Evolutionary conservation across 2,113 vertebrate genomes (phyloP).

Genomic region (Jacana jacana): DNA sequence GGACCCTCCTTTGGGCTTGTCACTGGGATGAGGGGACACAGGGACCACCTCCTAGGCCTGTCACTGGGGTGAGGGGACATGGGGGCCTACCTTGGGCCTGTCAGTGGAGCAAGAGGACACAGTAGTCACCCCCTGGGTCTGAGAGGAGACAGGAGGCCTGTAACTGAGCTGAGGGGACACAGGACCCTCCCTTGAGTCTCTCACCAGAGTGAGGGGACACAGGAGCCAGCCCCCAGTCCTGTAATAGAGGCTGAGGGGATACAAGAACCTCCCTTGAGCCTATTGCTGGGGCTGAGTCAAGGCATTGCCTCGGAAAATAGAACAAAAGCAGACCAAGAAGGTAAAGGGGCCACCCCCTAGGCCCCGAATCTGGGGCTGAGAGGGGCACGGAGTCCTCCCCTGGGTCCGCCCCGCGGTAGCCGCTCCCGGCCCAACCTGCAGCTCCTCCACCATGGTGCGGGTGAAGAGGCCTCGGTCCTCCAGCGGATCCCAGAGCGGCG

Average conservation of each 20-base stretch:
- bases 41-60: not conserved
- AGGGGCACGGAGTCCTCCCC: too few relatives aligned
- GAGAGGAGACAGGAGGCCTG: not conserved
- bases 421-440: constrained; percentile 74
- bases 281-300: not conserved
- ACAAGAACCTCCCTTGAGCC: too few relatives aligned
- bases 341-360: not conserved
- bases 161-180: not conserved
- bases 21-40: not conserved
- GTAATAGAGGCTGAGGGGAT: not conserved
- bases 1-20: not conserved
- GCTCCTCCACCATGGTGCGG: constrained; percentile 87
- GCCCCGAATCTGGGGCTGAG: rapidly evolving
- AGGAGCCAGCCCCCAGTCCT: rapidly evolving
- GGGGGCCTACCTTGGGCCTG: too few relatives aligned
- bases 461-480: constrained; percentile 81
- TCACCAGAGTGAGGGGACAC: not conserved
- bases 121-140: not conserved
- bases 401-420: too few relatives aligned
- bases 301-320: too few relatives aligned
- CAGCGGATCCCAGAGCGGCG: constrained; percentile 78
- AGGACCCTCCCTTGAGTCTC: not conserved
- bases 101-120: not conserved
- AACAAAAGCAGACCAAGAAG: too few relatives aligned
- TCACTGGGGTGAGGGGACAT: too few relatives aligned